phyloP scores from a whole-genome alignment of 2,888 invertebrate species.

The Toxonevra muliebris region DNA sequence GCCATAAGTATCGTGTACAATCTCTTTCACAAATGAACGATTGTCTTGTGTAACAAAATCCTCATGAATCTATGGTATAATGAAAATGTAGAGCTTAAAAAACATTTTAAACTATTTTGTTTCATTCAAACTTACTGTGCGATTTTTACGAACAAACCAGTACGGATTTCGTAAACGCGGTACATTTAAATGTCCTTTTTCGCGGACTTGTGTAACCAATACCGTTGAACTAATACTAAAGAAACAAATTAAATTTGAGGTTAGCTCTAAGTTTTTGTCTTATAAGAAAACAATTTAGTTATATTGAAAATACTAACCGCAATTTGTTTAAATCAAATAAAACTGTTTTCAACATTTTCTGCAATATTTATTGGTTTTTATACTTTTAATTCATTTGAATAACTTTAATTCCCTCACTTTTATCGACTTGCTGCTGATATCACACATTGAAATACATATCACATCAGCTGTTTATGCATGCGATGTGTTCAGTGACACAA shows the following conservation, averaged over 20 bases:
- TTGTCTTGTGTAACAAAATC: conserved; percentile 82
- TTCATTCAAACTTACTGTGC: conserved; percentile 69
- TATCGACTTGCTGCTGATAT: too few species aligned
- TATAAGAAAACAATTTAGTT: neutral
- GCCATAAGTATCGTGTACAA: conserved; percentile 74
- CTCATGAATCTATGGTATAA: conserved; percentile 72
- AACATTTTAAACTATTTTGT: neutral
- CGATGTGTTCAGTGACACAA: too few species aligned
- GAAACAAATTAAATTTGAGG: conserved; percentile 33
- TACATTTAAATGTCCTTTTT: conserved; percentile 60
- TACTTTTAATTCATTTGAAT: too few species aligned
- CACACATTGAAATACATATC: too few species aligned
- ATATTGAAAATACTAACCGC: conserved; percentile 41
- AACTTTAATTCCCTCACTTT: too few species aligned
- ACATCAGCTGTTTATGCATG: too few species aligned
- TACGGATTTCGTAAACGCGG: conserved; percentile 76
- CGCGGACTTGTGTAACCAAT: conserved; percentile 57
- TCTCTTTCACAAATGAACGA: conserved; percentile 80
- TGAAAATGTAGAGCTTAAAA: conserved; percentile 4
- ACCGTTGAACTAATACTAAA: conserved; percentile 37
- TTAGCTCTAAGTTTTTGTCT: conserved; percentile 28
- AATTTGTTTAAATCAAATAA: conserved; percentile 50
- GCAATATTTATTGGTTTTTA: too few species aligned
- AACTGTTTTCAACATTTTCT: conserved; percentile 50
- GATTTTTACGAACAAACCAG: conserved; percentile 76